Evolutionary conservation across 2,113 vertebrate genomes (phyloP).

Genomic region (Salminus brasiliensis): DNA sequence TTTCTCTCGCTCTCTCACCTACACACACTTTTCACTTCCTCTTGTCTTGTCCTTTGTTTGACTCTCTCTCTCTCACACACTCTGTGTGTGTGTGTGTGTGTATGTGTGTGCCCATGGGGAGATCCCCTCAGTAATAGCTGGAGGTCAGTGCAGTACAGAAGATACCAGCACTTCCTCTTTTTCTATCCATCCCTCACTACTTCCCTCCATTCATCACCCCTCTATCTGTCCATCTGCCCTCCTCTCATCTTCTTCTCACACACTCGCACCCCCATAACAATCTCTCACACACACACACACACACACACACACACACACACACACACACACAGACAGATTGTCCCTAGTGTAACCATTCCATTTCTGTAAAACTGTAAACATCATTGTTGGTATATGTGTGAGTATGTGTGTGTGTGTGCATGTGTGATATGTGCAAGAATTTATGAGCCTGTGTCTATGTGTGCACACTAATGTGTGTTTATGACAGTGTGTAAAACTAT

Average conservation of each 20-base stretch:
- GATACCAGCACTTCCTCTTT: slow-evolving; percentile 51
- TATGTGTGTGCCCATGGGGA: slow-evolving; percentile 49
- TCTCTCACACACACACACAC: not conserved
- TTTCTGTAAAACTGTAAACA: too few relatives aligned
- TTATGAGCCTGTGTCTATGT: slow-evolving; percentile 10
- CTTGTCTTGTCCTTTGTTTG: slow-evolving; percentile 48
- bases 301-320: too few relatives aligned
- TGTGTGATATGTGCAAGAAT: slow-evolving; percentile 33
- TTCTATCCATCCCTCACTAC: slow-evolving; percentile 40
- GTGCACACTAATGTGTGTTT: slow-evolving; percentile 32
- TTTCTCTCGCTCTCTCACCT: too few relatives aligned
- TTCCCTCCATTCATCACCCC: slow-evolving; percentile 39
- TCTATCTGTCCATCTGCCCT: slow-evolving; percentile 30
- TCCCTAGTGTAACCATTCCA: too few relatives aligned
- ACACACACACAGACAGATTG: too few relatives aligned
- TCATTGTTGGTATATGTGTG: slow-evolving; percentile 43
- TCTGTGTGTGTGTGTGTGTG: too few relatives aligned
- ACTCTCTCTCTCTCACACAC: slow-evolving; percentile 20
- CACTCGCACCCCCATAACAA: not conserved
- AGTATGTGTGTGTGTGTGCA: slow-evolving; percentile 37
- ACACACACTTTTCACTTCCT: too few relatives aligned
- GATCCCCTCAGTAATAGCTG: slow-evolving; percentile 52
- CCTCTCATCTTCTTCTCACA: not conserved
- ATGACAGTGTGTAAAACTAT: slow-evolving; percentile 28
- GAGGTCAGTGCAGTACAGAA: slow-evolving; percentile 45